phyloP scores from a whole-genome alignment of 1,140 invertebrate species.

The Bombus fervidus region DNA sequence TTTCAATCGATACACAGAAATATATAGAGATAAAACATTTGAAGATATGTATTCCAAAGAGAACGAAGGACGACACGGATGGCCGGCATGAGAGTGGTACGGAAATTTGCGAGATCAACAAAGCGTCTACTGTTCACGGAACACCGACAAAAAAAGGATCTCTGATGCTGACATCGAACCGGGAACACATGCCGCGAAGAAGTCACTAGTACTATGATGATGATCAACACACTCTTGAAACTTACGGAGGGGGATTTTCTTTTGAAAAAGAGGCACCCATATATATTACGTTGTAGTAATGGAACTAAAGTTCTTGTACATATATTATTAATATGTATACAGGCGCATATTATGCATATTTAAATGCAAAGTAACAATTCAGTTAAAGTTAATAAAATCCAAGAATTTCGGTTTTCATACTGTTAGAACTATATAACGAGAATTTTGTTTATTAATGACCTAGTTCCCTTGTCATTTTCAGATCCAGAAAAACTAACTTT shows the following conservation, averaged over 20 bases:
- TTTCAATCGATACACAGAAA: neutral
- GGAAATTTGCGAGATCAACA: constrained; percentile 61
- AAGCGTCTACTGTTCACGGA: constrained; percentile 57
- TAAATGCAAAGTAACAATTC: neutral
- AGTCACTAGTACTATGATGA: constrained; percentile 20
- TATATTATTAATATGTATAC: neutral
- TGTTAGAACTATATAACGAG: neutral
- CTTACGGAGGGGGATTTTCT: constrained; percentile 1
- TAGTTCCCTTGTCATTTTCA: neutral
- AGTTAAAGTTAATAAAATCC: neutral
- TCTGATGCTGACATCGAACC: constrained; percentile 41
- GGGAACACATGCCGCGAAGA: constrained; percentile 55
- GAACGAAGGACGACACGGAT: constrained; percentile 4
- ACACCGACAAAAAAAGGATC: constrained; percentile 49
- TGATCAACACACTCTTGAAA: constrained; percentile 34
- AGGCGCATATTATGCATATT: neutral
- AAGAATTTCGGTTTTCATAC: neutral
- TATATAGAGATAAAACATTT: neutral
- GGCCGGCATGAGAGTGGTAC: constrained; percentile 14
- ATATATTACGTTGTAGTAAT: neutral
- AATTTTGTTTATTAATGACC: neutral
- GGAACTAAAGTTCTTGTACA: neutral
- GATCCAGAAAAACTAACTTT: neutral
- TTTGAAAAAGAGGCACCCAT: neutral
- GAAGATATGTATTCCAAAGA: neutral